Conservation (phyloP, 1,140 invertebrate genomes). For the Kradibia gibbosae region DNA sequence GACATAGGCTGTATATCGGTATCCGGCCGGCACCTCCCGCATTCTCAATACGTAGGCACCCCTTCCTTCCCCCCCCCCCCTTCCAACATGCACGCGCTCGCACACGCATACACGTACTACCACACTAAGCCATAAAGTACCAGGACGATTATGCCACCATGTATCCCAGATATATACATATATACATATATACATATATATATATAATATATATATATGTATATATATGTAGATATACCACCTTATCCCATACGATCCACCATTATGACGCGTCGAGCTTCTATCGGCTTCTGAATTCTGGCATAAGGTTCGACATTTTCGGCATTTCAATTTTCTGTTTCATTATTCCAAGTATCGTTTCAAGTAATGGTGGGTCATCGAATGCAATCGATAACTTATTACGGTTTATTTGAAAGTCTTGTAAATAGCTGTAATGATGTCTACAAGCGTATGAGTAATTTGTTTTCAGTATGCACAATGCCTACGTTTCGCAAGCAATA, state of each 20-base stretch:
- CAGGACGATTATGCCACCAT: too few relatives aligned
- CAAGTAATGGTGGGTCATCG: neutral
- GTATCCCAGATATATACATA: neutral
- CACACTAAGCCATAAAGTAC: too few relatives aligned
- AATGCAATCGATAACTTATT: neutral
- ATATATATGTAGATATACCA: slow-evolving; percentile 4
- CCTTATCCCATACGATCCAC: too few relatives aligned
- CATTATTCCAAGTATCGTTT: neutral
- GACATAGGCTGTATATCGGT: slow-evolving; percentile 46
- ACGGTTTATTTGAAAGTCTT: neutral
- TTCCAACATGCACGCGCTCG: too few relatives aligned
- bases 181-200: neutral
- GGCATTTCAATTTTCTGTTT: neutral
- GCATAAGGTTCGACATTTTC: neutral
- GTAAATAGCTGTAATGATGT: too few relatives aligned
- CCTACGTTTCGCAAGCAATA: too few relatives aligned
- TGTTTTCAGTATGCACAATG: too few relatives aligned
- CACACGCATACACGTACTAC: too few relatives aligned
- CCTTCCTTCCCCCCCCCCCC: too few relatives aligned
- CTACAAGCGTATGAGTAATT: too few relatives aligned
- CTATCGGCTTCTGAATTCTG: neutral
- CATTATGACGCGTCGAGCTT: neutral
- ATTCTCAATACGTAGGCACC: neutral
- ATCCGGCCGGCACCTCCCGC: slow-evolving; percentile 27
- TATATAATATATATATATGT: neutral